A percentile compares a stretch with the other conserved stretches of the same genome.
Conservation (phyloP, 2,888 invertebrate genomes). For the Arrhopalites spinosus region DNA sequence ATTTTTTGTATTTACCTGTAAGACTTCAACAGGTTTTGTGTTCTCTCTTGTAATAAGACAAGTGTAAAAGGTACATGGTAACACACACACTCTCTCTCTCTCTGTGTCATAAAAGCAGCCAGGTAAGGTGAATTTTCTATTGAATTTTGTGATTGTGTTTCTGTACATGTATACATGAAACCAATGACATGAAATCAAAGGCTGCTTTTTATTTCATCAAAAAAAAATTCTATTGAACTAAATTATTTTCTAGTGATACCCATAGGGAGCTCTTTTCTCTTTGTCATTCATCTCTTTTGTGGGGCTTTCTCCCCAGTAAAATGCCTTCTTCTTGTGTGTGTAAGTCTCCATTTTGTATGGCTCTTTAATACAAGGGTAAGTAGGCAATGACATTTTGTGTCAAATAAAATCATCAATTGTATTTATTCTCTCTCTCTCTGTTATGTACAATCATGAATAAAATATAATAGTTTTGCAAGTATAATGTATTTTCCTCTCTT, state of each 20-base stretch:
- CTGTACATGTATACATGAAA: not conserved
- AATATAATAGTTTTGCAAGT: too few relatives aligned
- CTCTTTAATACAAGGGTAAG: too few relatives aligned
- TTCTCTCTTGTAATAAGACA: not conserved
- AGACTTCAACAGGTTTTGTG: slow-evolving; percentile 9
- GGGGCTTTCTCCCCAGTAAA: not conserved
- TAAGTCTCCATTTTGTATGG: too few relatives aligned
- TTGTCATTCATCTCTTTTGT: not conserved
- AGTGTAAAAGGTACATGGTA: not conserved
- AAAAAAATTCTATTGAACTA: not conserved
- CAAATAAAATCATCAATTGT: not conserved
- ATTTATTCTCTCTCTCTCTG: not conserved
- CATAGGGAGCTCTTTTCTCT: not conserved
- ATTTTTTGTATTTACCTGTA: not conserved
- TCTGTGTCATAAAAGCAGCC: not conserved
- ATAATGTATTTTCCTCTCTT: not conserved
- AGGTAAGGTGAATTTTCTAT: not conserved
- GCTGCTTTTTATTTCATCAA: not conserved
- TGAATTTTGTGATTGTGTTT: not conserved
- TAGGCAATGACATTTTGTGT: too few relatives aligned
- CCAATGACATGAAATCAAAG: not conserved
- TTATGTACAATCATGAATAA: not conserved
- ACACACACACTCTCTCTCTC: not conserved
- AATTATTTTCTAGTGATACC: not conserved
- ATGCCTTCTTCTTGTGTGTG: not conserved